Evolutionary conservation across 1,140 invertebrate genomes (phyloP).

Genomic region (Helicoverpa armigera): DNA sequence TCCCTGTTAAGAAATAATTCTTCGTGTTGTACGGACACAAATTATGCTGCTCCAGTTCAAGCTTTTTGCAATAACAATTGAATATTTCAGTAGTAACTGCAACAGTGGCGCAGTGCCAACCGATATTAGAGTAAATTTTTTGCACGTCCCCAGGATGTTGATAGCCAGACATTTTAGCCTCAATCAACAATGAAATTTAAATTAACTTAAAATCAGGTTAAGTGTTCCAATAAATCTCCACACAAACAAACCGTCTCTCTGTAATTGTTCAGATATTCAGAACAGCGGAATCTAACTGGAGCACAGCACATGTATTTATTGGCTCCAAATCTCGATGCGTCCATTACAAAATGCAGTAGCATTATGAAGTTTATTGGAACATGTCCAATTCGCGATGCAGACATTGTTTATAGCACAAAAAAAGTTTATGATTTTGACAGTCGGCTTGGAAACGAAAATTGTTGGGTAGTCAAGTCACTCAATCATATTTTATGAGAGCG

Average conservation of each 20-base stretch:
- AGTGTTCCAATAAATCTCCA: constrained; percentile 27
- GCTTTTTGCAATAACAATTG: constrained; percentile 10
- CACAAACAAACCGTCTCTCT: constrained; percentile 28
- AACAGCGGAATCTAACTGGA: constrained; percentile 39
- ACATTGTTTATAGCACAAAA: constrained; percentile 6
- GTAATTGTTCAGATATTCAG: constrained; percentile 38
- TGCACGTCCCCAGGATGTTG: background rate
- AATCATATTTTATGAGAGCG: constrained; percentile 13
- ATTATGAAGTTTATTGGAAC: constrained; percentile 43
- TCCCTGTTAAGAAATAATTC: background rate
- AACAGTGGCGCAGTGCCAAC: constrained; percentile 4
- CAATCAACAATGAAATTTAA: constrained; percentile 1
- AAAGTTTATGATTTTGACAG: constrained; percentile 16
- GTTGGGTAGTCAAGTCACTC: constrained; percentile 21
- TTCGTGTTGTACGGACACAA: background rate
- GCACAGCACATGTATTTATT: constrained; percentile 44
- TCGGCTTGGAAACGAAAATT: background rate
- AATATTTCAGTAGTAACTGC: constrained; percentile 14
- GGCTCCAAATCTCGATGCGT: constrained; percentile 31
- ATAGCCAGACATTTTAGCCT: background rate
- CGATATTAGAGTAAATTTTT: constrained; percentile 15
- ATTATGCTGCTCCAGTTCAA: background rate
- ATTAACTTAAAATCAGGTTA: constrained; percentile 22
- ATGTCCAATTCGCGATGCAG: constrained; percentile 27
- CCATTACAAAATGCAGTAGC: constrained; percentile 40